Base-by-base conservation (phyloP, 2,113 vertebrate species). In the Eptesicus fuscus region DNA sequence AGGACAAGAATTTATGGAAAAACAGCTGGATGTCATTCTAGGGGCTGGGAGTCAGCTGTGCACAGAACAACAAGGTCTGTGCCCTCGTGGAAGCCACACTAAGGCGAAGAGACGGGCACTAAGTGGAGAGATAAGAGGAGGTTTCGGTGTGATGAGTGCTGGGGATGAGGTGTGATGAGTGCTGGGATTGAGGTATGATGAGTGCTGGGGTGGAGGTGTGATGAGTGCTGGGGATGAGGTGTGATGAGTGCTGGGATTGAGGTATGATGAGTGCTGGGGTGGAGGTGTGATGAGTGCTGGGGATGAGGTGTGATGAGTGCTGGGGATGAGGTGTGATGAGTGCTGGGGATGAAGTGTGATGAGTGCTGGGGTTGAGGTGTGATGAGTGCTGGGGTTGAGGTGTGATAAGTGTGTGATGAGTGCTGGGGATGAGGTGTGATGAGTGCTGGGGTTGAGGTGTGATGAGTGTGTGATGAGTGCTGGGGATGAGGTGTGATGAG, bases 41-140 rank as follows among this genome's bases (percentile, higher is more conserved):
- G 76, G 65, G 7, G 0, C 59, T 22, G 32, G 7, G 51, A 76
- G 42, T 80, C 7, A 65, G 51, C 69, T 30, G 2, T 13, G 49
- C 25, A 28, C 7, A 28, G 65, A 51, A 23, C 0, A 1, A 44
- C 47, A 49, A 49, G 53, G 37, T 22, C 47, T 8, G 18, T 25
- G 37, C 28, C 30, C 37, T n/a, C 1, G 0, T 2, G 51, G 56
- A 56, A 40, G 11, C 49, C 32, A 20, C 9, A 1, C 2, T 1
- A n/a, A n/a, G n/a, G n/a, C n/a, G n/a, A n/a, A n/a, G 17, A 74
- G 74, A 28, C 23, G 4, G 1, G 85, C 17, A 22, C 5, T 32
- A 40, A 17, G 35, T 4, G 56, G 79, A 61, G 22, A 35, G 35
- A 25, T 14, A 14, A 14, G 69, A 65, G 47, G 14, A 9, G 12